A percentile compares a stretch with the other conserved stretches of the same genome.
Evolutionary conservation across 2,113 vertebrate genomes (phyloP).

Genomic region (Pollimyrus isidori): DNA sequence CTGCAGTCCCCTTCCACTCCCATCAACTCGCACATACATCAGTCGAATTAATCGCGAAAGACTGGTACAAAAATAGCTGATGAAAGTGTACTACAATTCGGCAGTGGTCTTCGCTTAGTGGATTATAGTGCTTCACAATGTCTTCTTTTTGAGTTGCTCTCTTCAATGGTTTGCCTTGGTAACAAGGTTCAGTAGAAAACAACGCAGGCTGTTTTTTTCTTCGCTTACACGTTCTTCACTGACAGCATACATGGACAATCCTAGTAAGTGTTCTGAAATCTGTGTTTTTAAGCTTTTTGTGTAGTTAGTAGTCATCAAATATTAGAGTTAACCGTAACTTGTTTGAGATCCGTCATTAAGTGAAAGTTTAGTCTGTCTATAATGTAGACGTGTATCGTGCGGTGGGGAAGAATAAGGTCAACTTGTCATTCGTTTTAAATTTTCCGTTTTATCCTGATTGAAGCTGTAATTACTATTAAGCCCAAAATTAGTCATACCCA

Average conservation of each 20-base stretch:
- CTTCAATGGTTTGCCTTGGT: slow-evolving; percentile 16
- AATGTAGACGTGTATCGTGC: neutral
- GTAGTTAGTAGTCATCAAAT: neutral
- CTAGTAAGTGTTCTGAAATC: neutral
- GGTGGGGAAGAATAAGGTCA: neutral
- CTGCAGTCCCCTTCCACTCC: too few species aligned
- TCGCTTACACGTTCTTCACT: neutral
- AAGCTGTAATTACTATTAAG: neutral
- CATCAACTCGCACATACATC: neutral
- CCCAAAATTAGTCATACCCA: neutral
- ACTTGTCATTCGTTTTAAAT: neutral
- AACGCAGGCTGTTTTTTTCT: slow-evolving; percentile 5
- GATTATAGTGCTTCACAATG: slow-evolving; percentile 21
- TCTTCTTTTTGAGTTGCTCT: neutral
- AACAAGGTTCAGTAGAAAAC: slow-evolving; percentile 3
- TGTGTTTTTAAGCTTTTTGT: neutral
- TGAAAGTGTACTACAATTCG: neutral
- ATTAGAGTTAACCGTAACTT: neutral
- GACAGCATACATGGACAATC: slow-evolving; percentile 1
- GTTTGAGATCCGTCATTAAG: neutral
- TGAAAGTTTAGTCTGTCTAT: neutral
- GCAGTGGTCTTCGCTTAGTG: slow-evolving; percentile 21
- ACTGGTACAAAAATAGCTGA: neutral
- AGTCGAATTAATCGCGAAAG: neutral
- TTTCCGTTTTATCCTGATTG: neutral